These are phyloP conservation scores for Addax nasomaculatus DNA, from an alignment of 2,113 vertebrate species.

Conservation along the genomic window DNA sequence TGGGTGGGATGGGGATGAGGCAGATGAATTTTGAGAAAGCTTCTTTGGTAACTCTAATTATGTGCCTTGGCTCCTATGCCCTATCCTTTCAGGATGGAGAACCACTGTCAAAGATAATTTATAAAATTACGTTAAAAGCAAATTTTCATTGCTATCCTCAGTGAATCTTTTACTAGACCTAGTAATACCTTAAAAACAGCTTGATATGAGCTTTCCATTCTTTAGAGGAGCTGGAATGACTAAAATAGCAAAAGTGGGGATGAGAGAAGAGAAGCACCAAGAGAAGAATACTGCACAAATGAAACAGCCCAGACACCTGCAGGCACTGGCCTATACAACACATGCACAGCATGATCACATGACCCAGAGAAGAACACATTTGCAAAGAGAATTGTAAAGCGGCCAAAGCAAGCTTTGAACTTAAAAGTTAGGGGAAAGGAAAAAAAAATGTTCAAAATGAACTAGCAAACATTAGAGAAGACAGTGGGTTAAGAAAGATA, in stretches of 20 bases:
- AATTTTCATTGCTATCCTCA: background rate
- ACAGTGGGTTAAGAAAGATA: background rate
- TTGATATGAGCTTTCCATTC: background rate
- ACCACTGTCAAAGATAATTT: background rate
- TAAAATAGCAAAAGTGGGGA: constrained; percentile 24
- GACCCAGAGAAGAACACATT: background rate
- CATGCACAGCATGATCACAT: background rate
- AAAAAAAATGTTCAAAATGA: background rate
- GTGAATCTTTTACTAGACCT: background rate
- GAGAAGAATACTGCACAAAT: background rate
- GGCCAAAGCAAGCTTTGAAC: background rate
- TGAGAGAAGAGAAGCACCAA: background rate
- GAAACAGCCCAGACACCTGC: background rate
- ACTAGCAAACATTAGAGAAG: background rate
- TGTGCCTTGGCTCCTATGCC: background rate
- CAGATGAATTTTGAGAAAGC: background rate
- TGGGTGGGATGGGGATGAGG: too few relatives aligned
- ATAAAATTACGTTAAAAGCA: background rate
- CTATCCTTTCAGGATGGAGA: background rate
- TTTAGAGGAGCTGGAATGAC: constrained; percentile 32
- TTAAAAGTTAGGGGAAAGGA: background rate
- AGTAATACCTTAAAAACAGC: constrained; percentile 19
- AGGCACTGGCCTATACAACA: background rate
- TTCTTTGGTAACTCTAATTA: background rate
- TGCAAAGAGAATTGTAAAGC: constrained; percentile 28